These are phyloP conservation scores for Silurus aristotelis DNA, from an alignment of 2,797 vertebrate species.

Conservation along the genomic window DNA sequence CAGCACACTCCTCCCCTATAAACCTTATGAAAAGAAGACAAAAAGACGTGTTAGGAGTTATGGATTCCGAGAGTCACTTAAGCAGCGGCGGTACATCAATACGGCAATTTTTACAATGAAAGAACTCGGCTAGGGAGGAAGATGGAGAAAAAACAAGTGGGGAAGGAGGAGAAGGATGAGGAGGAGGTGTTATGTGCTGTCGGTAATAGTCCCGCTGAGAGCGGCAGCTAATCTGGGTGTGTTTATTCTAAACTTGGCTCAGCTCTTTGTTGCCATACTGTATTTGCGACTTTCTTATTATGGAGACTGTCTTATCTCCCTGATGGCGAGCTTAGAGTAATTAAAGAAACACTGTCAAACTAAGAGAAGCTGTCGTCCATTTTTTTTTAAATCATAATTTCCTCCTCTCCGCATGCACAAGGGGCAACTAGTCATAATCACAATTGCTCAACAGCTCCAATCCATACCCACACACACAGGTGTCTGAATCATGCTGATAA, in stretches of 20 bases:
- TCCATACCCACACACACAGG: neutral
- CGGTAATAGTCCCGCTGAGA: conserved; percentile 45
- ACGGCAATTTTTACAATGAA: conserved; percentile 7
- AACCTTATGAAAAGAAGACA: conserved; percentile 31
- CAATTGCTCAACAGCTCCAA: conserved; percentile 7
- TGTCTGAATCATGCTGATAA: neutral
- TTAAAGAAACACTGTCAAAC: conserved; percentile 46
- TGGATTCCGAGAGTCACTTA: conserved; percentile 36
- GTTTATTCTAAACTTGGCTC: conserved; percentile 38
- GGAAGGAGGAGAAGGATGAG: neutral
- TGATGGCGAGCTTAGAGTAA: conserved; percentile 38
- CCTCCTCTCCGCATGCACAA: conserved; percentile 10
- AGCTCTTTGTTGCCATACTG: conserved; percentile 31
- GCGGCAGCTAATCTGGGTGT: conserved; percentile 33
- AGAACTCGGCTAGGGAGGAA: neutral
- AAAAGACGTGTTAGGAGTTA: conserved; percentile 22
- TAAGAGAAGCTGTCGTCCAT: conserved; percentile 25
- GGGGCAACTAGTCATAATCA: conserved; percentile 3
- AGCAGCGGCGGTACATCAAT: conserved; percentile 27
- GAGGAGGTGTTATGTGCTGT: conserved; percentile 25
- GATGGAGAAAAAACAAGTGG: neutral
- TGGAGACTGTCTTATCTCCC: conserved; percentile 32
- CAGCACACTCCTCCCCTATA: conserved; percentile 8
- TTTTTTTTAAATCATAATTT: conserved; percentile 16
- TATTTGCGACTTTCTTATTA: conserved; percentile 39